A percentile compares a stretch with the other conserved stretches of the same genome.
phyloP scores from a whole-genome alignment of 2,888 invertebrate genomes.

The Cryptus viduatorius region DNA sequence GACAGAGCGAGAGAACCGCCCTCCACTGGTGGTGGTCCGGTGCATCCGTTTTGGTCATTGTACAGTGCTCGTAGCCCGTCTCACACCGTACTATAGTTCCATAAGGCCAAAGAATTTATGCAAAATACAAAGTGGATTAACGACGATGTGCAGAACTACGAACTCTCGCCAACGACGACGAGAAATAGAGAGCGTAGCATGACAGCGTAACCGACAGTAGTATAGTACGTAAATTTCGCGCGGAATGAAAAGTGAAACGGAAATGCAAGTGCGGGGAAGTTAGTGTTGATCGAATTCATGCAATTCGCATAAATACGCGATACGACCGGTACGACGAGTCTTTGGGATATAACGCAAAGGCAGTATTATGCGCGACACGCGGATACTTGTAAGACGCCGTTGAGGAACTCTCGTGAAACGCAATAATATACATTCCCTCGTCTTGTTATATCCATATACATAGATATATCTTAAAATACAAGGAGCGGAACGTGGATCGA shows the following conservation, averaged over 20 bases:
- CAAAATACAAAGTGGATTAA: constrained; percentile 53
- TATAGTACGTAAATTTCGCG: constrained; percentile 3
- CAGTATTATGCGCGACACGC: constrained; percentile 60
- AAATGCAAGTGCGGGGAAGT: constrained; percentile 49
- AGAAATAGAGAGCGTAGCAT: not conserved
- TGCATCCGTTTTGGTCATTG: constrained; percentile 43
- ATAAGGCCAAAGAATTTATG: constrained; percentile 53
- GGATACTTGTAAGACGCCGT: constrained; percentile 43
- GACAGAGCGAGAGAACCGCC: not conserved
- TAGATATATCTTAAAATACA: not conserved
- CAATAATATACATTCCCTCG: constrained; percentile 64
- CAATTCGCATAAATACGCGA: constrained; percentile 78
- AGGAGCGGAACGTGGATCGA: constrained; percentile 70
- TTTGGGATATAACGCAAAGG: constrained; percentile 65
- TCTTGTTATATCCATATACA: constrained; percentile 30
- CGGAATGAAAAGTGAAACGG: constrained; percentile 42
- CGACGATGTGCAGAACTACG: constrained; percentile 16
- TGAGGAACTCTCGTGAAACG: constrained; percentile 57
- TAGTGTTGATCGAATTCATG: constrained; percentile 75
- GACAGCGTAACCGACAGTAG: not conserved
- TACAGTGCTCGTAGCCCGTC: not conserved
- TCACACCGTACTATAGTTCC: constrained; percentile 6
- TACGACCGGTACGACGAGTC: constrained; percentile 49
- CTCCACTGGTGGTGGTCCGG: constrained; percentile 36
- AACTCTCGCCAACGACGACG: constrained; percentile 4